A percentile compares a stretch with the other conserved stretches of the same genome.
These are phyloP conservation scores for Brachylomia viminalis DNA, from an alignment of 2,888 invertebrate species.

Conservation along the genomic window DNA sequence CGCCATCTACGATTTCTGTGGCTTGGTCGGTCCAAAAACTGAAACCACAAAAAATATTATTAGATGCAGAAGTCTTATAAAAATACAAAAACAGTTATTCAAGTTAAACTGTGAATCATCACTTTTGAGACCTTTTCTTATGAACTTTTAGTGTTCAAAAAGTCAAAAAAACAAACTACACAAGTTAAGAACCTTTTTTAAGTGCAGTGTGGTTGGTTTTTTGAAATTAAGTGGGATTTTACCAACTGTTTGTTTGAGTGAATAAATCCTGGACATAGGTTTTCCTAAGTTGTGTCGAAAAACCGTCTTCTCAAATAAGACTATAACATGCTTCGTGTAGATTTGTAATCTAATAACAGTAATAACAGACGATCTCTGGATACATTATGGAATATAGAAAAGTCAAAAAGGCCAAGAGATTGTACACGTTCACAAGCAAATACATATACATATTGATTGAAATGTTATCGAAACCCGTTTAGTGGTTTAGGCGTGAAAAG, in stretches of 20 bases:
- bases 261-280: not conserved
- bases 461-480: too few relatives aligned
- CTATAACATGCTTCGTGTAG: not conserved
- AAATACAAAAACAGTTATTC: not conserved
- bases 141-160: not conserved
- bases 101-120: not conserved
- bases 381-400: too few relatives aligned
- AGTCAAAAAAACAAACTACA: not conserved
- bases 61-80: not conserved
- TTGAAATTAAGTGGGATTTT: not conserved
- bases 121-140: too few relatives aligned
- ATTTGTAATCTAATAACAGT: not conserved
- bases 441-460: too few relatives aligned
- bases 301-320: too few relatives aligned
- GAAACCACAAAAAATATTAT: constrained; percentile 19
- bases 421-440: not conserved
- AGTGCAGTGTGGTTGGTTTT: not conserved
- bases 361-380: not conserved
- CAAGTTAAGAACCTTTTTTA: not conserved
- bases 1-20: constrained; percentile 72
- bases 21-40: constrained; percentile 68
- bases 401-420: not conserved
- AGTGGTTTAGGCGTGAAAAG: too few relatives aligned
- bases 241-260: not conserved
- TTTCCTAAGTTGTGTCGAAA: not conserved